phyloP scores from a whole-genome alignment of 2,888 invertebrate genomes.

The Biston betularia region DNA sequence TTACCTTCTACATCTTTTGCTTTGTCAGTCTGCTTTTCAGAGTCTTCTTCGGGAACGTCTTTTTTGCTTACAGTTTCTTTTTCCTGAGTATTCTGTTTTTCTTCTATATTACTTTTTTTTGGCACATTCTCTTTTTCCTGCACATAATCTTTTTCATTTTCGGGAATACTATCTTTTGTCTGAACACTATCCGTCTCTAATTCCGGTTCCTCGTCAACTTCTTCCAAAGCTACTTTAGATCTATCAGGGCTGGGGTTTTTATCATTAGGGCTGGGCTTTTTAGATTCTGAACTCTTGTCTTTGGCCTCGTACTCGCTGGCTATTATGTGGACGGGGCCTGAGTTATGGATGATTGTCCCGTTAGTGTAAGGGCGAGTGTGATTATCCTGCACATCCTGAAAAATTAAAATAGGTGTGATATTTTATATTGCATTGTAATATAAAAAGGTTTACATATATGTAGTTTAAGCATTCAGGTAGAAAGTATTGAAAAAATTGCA shows the following conservation, averaged over 20 bases:
- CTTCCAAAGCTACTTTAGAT: constrained; percentile 36
- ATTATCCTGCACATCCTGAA: constrained; percentile 76
- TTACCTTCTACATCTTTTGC: too few species aligned
- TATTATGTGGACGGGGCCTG: constrained; percentile 76
- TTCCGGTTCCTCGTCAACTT: constrained; percentile 33
- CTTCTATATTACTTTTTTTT: constrained; percentile 19
- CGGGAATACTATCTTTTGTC: not conserved
- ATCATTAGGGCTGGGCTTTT: constrained; percentile 1
- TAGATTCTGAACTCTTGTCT: constrained; percentile 39
- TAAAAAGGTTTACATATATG: not conserved
- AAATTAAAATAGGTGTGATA: constrained; percentile 2
- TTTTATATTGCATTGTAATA: not conserved
- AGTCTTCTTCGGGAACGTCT: not conserved
- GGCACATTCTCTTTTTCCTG: constrained; percentile 29
- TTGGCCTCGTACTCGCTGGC: constrained; percentile 70
- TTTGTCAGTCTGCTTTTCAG: not conserved
- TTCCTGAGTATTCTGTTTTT: constrained; percentile 1
- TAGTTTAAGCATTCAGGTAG: not conserved
- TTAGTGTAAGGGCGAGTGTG: constrained; percentile 78
- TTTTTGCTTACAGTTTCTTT: not conserved
- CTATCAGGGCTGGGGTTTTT: constrained; percentile 9
- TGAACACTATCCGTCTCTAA: constrained; percentile 15
- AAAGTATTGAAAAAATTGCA: not conserved
- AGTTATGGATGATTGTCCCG: constrained; percentile 72
- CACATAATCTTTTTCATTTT: constrained; percentile 19